Evolutionary conservation across 2,888 invertebrate genomes (phyloP).

Genomic region (Trissonchulus latispiculum): DNA sequence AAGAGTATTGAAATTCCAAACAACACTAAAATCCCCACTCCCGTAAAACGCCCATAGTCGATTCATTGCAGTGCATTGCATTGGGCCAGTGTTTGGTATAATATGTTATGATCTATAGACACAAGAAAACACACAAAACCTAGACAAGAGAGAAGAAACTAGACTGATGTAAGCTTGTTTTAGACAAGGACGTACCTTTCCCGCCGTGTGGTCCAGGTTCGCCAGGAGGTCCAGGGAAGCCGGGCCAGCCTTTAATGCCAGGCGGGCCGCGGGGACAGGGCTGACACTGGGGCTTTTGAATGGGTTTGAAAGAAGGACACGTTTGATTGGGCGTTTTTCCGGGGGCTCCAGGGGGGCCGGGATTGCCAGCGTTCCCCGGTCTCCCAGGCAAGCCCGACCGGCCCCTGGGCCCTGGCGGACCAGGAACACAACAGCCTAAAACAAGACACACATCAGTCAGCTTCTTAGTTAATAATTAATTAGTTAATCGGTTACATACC

Average conservation of each 20-base stretch:
- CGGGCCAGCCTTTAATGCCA: conserved; percentile 43
- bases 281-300: conserved; percentile 36
- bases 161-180: neutral
- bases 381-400: conserved; percentile 36
- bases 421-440: conserved; percentile 34
- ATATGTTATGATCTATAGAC: too few species aligned
- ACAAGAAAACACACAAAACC: too few species aligned
- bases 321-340: conserved; percentile 43
- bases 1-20: too few species aligned
- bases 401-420: conserved; percentile 41
- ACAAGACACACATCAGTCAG: neutral
- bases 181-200: conserved; percentile 30
- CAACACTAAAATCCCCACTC: too few species aligned
- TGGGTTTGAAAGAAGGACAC: conserved; percentile 39
- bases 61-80: too few species aligned
- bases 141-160: neutral
- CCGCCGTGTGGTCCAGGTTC: conserved; percentile 38
- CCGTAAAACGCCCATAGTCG: too few species aligned
- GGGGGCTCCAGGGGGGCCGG: conserved; percentile 39
- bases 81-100: too few species aligned
- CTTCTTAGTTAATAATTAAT: neutral
- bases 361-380: conserved; percentile 37
- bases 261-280: conserved; percentile 38
- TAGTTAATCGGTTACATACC: conserved; percentile 23
- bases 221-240: conserved; percentile 42